Evolutionary conservation across 2,797 vertebrate species (phyloP), one percentile per base, ranked within the genome.

Genomic region (Leptodactylus fallax): DNA sequence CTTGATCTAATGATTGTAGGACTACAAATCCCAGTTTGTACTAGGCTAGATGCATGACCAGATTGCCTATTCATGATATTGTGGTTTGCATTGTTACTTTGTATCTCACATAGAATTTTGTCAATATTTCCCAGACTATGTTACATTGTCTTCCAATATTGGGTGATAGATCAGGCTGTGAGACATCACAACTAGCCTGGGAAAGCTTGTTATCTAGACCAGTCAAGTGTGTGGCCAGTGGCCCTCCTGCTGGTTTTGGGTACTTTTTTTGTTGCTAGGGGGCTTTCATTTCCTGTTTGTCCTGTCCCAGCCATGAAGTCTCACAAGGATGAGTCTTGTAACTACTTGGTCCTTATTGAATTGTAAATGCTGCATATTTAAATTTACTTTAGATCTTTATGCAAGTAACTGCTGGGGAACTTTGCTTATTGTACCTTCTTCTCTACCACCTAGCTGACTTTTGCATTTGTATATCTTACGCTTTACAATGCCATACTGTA

Each of bases 211-310:
- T 83, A 36, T 67, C 49, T 45, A 67, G 27, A 58, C 47, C 49
- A 78, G 56, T 84, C 27, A 83, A 79, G 61, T 78, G 87, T n/a
- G 63, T 21, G 51, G 47, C 56, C 78, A 79, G 47, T 71, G 61
- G 10, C 78, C 55, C 79, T 77, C 87, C 82, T 25, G 45, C 81
- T 90, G 81, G 12, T 36, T 21, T 60, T 49, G 0, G 55, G 36
- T 25, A 69, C 78, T 81, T 78, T 49, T 72, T 69, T 27, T 88
- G 79, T 86, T 88, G 87, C 83, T 86, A 17, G 79, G 77, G 60
- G 69, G 79, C 79, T 79, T 55, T 56, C 65, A 45, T 0, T 61
- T 85, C 65, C 71, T 19, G 6, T 10, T 19, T 63, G 72, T 86
- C 65, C 2, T 91, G 78, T 85, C 83, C 3, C 47, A 67, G 77